Evolutionary conservation across 1,140 invertebrate genomes (phyloP), one percentile per base, ranked within the genome.

Genomic region (Euglossa dilemma): DNA sequence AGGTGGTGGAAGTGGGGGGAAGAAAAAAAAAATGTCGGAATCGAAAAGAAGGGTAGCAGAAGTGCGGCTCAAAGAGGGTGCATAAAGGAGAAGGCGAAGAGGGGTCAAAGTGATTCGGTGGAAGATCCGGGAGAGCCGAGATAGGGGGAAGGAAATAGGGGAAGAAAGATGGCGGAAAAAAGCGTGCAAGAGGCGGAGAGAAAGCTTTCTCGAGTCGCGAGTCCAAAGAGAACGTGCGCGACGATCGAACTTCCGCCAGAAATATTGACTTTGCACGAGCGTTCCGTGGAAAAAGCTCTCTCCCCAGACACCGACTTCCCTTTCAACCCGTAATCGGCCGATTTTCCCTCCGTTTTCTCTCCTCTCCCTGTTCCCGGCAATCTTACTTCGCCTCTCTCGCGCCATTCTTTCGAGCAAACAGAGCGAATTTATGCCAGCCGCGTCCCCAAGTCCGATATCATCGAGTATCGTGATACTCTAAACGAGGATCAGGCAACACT

Each of bases 191-290:
- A 54, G 28, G 25, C 28, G 14, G 36, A 18, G 2, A 43, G 20
- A 72, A 73, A 80, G 79, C 79, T 80, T 80, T 80, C 70, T 28
- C 64, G 9, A 78, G 76, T 54, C 47, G 23, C 45, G 47, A 25
- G 28, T 72, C 69, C 69, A 52, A 75, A 66, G 57, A 43, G 64
- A 54, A 73, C 67, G 28, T 16, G 25, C 28, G 43, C 25, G 45
- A n/a, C 14, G 77, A 72, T 61, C 67, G 56, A 80, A 80, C 77
- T 80, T 80, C 67, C 77, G 67, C 23, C 23, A 18, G 56, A 80
- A 72, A 71, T 71, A 80, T 80, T 72, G 67, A 71, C 77, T 80
- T 80, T 80, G 43, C 25, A 57, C 36, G 36, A 72, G 36, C 45
- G 57, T 80, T 64, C 45, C 47, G 0, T 28, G 76, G 7, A 72